Base-by-base conservation (phyloP, 2,888 invertebrate species). In the Protonemura montana region DNA sequence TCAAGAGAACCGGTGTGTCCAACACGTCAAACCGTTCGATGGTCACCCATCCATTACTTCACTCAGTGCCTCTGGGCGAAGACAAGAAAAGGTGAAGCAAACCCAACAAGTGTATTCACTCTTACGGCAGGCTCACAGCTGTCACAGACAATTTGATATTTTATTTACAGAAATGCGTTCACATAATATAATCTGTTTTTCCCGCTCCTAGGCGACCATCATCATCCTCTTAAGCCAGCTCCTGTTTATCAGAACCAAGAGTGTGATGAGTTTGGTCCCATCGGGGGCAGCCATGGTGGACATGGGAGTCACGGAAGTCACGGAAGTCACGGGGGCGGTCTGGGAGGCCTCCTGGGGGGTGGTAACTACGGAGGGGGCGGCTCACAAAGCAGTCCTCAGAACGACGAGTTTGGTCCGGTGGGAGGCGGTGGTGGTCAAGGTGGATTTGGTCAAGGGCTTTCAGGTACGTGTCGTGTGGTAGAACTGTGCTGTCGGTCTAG, bases 191-290 rank as follows among this genome's bases (percentile, higher is more conserved):
- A n/a, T n/a, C n/a, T n/a, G n/a, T n/a, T n/a, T n/a, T n/a, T 35
- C 35, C 35, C 10, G 35, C 35, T 10, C 35, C 35, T 10, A 35
- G 27, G 27, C 30, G 28, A 81, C 29, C 26, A 30, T 21, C 81
- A 81, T n/a, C 81, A 81, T n/a, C 81, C 29, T 30, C 29, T 78
- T 5, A 78, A 78, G 28, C 78, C 78, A 16, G 26, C 81, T 6
- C 81, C 81, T 30, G 81, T 30, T 6, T 30, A 28, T 30, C 28
- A 29, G 81, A 78, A 78, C 78, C 81, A 81, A 16, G 81, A 81
- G 28, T 81, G 81, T 21, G 81, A 81, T 30, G 81, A 81, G 29
- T 30, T 81, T 21, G 81, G 81, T 5, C 28, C 28, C 10, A 29
- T 26, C 78, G 81, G 81, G 29, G 81, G 81, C 81, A 29, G n/a